A percentile compares a stretch with the other conserved stretches of the same genome.
phyloP scores from a whole-genome alignment of 2,113 vertebrate species.

The Bambusicola thoracicus region DNA sequence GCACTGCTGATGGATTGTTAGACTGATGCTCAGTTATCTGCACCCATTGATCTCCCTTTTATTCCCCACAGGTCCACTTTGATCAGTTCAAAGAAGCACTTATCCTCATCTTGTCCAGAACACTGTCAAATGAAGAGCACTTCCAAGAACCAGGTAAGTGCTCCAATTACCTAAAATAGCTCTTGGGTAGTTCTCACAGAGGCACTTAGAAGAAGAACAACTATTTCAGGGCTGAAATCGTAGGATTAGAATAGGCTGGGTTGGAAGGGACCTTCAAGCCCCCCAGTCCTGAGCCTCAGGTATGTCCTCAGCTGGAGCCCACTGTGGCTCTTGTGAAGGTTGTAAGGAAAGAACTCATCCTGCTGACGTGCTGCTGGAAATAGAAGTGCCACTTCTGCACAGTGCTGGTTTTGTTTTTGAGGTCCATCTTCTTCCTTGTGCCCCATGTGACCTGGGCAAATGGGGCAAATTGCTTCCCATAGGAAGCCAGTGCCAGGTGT shows the following conservation, averaged over 20 bases:
- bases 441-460: rapidly evolving
- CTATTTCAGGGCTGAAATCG: background rate
- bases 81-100: conserved; percentile 94
- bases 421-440: background rate
- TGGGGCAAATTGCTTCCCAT: rapidly evolving
- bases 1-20: background rate
- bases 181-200: rapidly evolving
- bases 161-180: rapidly evolving
- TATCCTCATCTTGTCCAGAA: conserved; percentile 88
- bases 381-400: background rate
- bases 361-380: background rate
- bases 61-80: conserved; percentile 87
- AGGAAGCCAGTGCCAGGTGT: rapidly evolving
- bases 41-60: background rate
- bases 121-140: conserved; percentile 78
- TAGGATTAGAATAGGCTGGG: background rate
- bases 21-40: background rate
- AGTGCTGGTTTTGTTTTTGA: rapidly evolving
- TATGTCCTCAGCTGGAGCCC: background rate
- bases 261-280: background rate
- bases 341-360: background rate
- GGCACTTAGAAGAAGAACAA: background rate
- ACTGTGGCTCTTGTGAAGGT: background rate
- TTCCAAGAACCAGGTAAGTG: conserved; percentile 84
- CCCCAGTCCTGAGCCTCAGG: too few species aligned